Evolutionary conservation across 2,888 invertebrate genomes (phyloP).

Genomic region (Onthophagus sagittarius): DNA sequence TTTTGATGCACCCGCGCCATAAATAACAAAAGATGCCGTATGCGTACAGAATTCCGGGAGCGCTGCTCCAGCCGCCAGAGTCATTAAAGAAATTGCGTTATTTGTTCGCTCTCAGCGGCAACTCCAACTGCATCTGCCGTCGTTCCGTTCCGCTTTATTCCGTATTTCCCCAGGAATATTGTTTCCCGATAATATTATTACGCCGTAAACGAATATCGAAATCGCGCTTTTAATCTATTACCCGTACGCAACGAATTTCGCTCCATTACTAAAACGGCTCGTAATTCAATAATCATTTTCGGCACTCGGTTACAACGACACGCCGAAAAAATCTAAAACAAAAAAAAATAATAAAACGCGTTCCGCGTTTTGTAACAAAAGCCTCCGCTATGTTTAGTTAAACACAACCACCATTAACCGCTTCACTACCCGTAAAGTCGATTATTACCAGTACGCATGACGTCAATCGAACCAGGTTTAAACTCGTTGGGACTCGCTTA

Average conservation of each 20-base stretch:
- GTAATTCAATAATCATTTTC: not conserved
- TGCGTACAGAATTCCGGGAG: not conserved
- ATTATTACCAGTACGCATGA: not conserved
- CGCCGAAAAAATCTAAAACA: not conserved
- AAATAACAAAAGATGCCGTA: slow-evolving; percentile 5
- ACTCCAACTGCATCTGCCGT: not conserved
- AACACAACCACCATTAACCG: not conserved
- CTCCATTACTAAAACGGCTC: not conserved
- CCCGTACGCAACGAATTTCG: not conserved
- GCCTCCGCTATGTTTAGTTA: not conserved
- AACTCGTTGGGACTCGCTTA: too few species aligned
- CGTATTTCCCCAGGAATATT: not conserved
- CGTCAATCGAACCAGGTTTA: not conserved
- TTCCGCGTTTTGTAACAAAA: not conserved
- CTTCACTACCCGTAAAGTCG: not conserved
- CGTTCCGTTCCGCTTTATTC: not conserved
- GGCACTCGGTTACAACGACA: not conserved
- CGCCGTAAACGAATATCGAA: not conserved
- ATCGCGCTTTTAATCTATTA: not conserved
- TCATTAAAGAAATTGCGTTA: not conserved
- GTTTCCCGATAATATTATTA: not conserved
- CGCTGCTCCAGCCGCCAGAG: not conserved
- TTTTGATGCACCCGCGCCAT: not conserved
- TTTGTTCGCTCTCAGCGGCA: not conserved
- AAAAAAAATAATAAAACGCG: not conserved